A percentile compares a stretch with the other conserved stretches of the same genome.
These are phyloP conservation scores for Psittacus erithacus DNA, from an alignment of 2,113 vertebrate species.

Conservation along the genomic window DNA sequence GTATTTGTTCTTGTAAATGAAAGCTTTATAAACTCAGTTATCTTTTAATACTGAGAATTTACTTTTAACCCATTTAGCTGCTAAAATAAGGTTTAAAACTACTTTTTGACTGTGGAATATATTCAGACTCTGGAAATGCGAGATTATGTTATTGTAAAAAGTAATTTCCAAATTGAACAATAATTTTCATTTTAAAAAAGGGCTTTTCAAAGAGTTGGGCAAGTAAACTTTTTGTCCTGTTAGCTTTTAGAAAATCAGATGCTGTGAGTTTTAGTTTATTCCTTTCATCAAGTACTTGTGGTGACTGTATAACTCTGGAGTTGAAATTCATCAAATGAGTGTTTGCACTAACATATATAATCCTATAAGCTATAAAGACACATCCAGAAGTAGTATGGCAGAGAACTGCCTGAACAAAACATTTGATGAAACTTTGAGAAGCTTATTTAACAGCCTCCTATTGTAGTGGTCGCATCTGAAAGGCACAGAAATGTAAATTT, in stretches of 20 bases:
- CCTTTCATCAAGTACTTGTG: not conserved
- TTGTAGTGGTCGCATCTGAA: not conserved
- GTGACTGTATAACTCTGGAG: slow-evolving; percentile 38
- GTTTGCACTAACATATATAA: slow-evolving; percentile 12
- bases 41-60: not conserved
- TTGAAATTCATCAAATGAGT: slow-evolving; percentile 13
- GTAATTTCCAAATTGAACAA: not conserved
- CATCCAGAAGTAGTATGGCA: not conserved
- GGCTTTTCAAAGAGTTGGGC: not conserved
- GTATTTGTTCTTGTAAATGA: not conserved
- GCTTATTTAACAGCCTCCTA: not conserved
- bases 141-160: not conserved
- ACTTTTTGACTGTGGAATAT: not conserved
- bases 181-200: not conserved
- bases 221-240: slow-evolving; percentile 7
- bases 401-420: not conserved
- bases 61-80: not conserved
- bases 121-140: not conserved
- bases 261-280: not conserved
- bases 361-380: not conserved
- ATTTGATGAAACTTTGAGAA: not conserved
- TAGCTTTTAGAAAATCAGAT: not conserved
- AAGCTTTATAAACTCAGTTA: not conserved
- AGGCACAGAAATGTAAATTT: not conserved
- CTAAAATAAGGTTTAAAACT: not conserved